phyloP scores from a whole-genome alignment of 2,113 vertebrate genomes.

The Trematomus loennbergii region DNA sequence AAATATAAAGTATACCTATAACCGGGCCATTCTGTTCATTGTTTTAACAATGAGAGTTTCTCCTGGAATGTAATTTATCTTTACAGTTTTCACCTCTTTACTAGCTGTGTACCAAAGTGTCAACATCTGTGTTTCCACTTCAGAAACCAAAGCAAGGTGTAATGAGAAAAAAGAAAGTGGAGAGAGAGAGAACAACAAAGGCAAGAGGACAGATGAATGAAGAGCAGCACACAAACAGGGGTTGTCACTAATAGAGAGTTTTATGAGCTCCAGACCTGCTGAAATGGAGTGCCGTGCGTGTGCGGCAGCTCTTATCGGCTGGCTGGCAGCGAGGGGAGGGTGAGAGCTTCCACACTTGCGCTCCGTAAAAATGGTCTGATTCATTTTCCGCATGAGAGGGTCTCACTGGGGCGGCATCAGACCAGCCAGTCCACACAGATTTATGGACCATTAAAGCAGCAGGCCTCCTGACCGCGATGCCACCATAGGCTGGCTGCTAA shows the following conservation, averaged over 20 bases:
- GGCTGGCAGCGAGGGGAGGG: conserved; percentile 82
- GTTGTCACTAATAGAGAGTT: conserved; percentile 91
- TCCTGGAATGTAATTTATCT: conserved; percentile 41
- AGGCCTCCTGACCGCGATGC: conserved; percentile 88
- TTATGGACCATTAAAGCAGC: conserved; percentile 98
- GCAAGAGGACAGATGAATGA: conserved; percentile 67
- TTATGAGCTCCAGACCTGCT: conserved; percentile 88
- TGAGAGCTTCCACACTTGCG: conserved; percentile 80
- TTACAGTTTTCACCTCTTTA: conserved; percentile 40
- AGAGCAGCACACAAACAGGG: conserved; percentile 88
- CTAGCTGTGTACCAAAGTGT: conserved; percentile 35
- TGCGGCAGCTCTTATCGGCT: conserved; percentile 88
- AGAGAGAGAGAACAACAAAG: conserved; percentile 56
- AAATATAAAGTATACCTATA: background rate
- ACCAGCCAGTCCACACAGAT: conserved; percentile 90
- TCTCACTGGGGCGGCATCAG: conserved; percentile 89
- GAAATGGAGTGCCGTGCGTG: conserved; percentile 84
- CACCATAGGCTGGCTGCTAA: conserved; percentile 71
- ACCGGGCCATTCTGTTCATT: background rate
- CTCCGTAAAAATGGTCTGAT: conserved; percentile 92
- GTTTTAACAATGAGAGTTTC: background rate
- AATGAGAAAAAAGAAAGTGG: conserved; percentile 30
- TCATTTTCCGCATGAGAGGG: conserved; percentile 97
- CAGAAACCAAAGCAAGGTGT: conserved; percentile 45
- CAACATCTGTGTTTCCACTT: conserved; percentile 43